A percentile compares a stretch with the other conserved stretches of the same genome.
These are phyloP conservation scores for Thereva nobilitata DNA, from an alignment of 2,888 invertebrate species.

Conservation along the genomic window DNA sequence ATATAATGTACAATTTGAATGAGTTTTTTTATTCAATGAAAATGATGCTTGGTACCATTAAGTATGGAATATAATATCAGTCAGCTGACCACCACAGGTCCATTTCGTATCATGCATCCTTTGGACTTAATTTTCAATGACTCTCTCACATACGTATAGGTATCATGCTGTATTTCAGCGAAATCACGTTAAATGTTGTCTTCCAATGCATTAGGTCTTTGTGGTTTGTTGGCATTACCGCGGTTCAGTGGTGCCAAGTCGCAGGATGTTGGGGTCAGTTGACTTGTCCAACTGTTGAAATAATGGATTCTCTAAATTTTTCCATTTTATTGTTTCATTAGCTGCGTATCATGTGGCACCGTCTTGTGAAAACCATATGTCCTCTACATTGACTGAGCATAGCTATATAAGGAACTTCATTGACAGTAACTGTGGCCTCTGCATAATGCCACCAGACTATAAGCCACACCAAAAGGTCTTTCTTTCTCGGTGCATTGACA, in stretches of 20 bases:
- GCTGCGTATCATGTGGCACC: too few relatives aligned
- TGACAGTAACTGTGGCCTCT: too few relatives aligned
- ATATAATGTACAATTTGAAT: not conserved
- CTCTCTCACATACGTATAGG: constrained; percentile 1
- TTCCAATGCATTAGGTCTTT: not conserved
- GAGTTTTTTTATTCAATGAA: not conserved
- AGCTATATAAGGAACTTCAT: too few relatives aligned
- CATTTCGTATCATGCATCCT: not conserved
- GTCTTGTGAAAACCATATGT: too few relatives aligned
- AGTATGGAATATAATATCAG: constrained; percentile 1
- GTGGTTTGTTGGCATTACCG: constrained; percentile 5
- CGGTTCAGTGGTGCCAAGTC: constrained; percentile 16
- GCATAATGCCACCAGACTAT: too few relatives aligned
- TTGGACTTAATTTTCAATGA: not conserved
- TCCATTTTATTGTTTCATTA: too few relatives aligned
- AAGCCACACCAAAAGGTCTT: too few relatives aligned
- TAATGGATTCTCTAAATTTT: too few relatives aligned
- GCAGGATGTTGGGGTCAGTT: too few relatives aligned
- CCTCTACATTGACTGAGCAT: too few relatives aligned
- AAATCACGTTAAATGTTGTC: not conserved
- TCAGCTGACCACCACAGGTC: not conserved
- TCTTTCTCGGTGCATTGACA: too few relatives aligned
- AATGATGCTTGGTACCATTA: constrained; percentile 5
- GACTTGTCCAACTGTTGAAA: too few relatives aligned
- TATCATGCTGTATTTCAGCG: not conserved